Conservation (phyloP, 2,113 vertebrate genomes). For the Paracanthobrama guichenoti region DNA sequence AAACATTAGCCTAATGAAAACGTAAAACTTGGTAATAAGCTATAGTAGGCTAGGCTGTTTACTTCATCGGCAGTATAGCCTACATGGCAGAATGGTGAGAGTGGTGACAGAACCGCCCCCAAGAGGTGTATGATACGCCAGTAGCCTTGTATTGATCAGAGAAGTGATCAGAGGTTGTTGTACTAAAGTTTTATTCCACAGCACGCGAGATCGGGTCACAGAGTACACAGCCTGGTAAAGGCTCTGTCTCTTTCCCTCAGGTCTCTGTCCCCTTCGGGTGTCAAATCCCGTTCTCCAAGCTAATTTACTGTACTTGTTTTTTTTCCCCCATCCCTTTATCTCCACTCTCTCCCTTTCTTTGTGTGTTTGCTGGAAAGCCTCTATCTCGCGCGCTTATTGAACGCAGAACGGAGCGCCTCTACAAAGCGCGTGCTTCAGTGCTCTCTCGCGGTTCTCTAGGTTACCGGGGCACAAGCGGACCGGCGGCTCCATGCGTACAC, state of each 20-base stretch:
- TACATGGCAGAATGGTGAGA: neutral
- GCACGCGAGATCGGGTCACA: slow-evolving; percentile 19
- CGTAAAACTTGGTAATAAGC: neutral
- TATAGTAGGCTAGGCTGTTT: neutral
- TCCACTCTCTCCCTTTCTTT: slow-evolving; percentile 64
- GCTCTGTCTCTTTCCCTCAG: slow-evolving; percentile 14
- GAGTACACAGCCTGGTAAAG: slow-evolving; percentile 11
- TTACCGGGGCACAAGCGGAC: slow-evolving; percentile 71
- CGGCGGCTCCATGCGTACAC: slow-evolving; percentile 26
- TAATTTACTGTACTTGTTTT: slow-evolving; percentile 86
- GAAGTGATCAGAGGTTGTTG: neutral
- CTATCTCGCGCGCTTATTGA: slow-evolving; percentile 74
- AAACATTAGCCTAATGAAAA: neutral
- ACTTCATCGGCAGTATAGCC: neutral
- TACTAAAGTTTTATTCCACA: slow-evolving; percentile 2
- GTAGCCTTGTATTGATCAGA: neutral
- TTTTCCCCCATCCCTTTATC: slow-evolving; percentile 56
- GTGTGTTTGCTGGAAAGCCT: slow-evolving; percentile 76
- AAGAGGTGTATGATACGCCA: neutral
- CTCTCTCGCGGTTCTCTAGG: slow-evolving; percentile 78
- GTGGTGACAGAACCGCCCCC: neutral
- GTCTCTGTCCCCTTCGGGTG: slow-evolving; percentile 72
- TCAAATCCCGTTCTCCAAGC: slow-evolving; percentile 71
- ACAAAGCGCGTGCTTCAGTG: slow-evolving; percentile 76
- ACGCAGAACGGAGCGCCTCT: slow-evolving; percentile 69